Base-by-base conservation (phyloP, 1,140 invertebrate genomes). In the Notospermus geniculatus region DNA sequence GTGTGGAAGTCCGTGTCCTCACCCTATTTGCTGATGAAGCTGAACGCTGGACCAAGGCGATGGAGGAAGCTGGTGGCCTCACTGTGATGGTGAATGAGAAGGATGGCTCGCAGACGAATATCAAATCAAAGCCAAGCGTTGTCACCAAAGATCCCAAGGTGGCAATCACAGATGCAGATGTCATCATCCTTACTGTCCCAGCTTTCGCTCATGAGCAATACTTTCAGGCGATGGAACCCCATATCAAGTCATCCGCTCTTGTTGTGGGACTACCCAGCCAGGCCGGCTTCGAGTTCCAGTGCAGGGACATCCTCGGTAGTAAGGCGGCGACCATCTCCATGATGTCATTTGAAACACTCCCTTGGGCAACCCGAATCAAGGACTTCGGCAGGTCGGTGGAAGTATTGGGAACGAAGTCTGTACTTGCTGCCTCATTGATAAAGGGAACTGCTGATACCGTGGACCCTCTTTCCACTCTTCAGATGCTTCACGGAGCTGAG, bases 251-350 rank as follows among this genome's bases (percentile, higher is more conserved):
- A 1, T 61, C 65, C 27, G 61, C 67, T 0, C 55, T 64, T 11
- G 63, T 75, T 22, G 66, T 69, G 23, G 73, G 73, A 1, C 25
- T 72, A 2, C 71, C 73, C 1, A 68, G 70, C 11, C 68, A 69
- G 36, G 58, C 70, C 5, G 75, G 75, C 1, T 76, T 77, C 53
- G 71, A 75, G 50, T 72, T 77, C 30, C 60, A 66, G 25, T 68
- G 65, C 22, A 50, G 63, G 13, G 36, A 65, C 30, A 68, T 69
- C 17, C 56, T 72, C 4, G 64, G 62, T 5, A 58, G 60, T 15
- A 65, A 60, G 29, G 63, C 30, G 11, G 46, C 57, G 23, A 23
- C 19, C n/a, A 63, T 63, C 46, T 56, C 50, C 23, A 57, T 72
- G 65, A 57, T 76, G 50, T 68, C 65, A 17, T 72, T 70, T 36